Base-by-base conservation (phyloP, 2,888 invertebrate species). In the Papilio demoleus region DNA sequence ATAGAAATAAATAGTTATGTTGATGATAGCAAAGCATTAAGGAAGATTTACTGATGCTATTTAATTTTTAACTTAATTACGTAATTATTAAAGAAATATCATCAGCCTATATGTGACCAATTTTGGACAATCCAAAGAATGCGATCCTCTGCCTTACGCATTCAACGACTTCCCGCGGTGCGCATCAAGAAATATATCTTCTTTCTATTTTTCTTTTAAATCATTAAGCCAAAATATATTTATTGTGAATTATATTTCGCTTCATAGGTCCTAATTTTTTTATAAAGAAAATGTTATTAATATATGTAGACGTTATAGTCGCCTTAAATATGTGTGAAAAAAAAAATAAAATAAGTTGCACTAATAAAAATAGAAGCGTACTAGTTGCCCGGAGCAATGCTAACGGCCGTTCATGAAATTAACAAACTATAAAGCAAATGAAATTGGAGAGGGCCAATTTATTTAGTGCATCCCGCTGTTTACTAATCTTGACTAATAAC, bases 361-460 rank as follows among this genome's bases (percentile, higher is more conserved):
- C 31, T 56, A 17, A 31, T 31, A 56, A 56, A 56, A 56, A 56
- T 56, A 31, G 31, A 56, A 56, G n/a, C 27, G 17, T 31, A 17
- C n/a, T 56, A n/a, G 53, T 56, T 17, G 53, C 53, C 9, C 53
- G 17, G 31, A 11, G 53, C 53, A 31, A 9, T 31, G 62, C 62
- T 31, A 31, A 45, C 45, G 45, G 62, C 62, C 34, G 45, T 34
- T 34, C 45, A 31, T 19, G 45, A 19, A 17, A 62, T 47, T 45
- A 62, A 61, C 27, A 45, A 62, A 45, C 62, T 56, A 56, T 56
- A 31, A 56, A 56, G 53, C 53, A 56, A 56, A 56, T 56, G 53
- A 56, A 45, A 45, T 45, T 34, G 27, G 34, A 62, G 45, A 62
- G 62, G 45, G 62, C 12, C 62, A 62, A 62, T 62, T 45, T 34